Percentiles rank a stretch among this genome's conserved stretches.
phyloP scores from a whole-genome alignment of 2,888 invertebrate genomes.

The Lobophora halterata region DNA sequence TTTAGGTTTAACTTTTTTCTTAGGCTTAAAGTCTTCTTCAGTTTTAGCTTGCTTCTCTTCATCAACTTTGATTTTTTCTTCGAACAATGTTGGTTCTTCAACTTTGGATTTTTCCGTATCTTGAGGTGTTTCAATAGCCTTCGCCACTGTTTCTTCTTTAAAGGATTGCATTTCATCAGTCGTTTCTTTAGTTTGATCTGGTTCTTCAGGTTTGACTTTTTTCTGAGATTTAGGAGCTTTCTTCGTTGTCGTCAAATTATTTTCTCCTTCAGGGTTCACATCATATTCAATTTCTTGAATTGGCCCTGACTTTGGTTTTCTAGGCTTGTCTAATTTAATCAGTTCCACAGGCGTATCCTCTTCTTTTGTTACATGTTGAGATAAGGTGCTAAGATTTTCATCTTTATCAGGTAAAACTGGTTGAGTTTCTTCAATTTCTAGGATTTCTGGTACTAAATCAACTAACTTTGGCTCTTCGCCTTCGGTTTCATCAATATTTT shows the following conservation, averaged over 20 bases:
- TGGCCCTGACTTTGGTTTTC: background rate
- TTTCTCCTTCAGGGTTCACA: background rate
- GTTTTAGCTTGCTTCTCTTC: background rate
- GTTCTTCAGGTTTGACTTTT: too few species aligned
- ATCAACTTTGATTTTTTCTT: too few species aligned
- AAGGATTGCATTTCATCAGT: too few species aligned
- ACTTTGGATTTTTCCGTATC: too few species aligned
- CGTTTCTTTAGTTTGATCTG: too few species aligned
- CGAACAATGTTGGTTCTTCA: too few species aligned
- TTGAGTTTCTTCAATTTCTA: constrained; percentile 13
- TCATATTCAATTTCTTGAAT: background rate
- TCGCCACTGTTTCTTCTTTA: too few species aligned
- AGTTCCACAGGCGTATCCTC: constrained; percentile 12
- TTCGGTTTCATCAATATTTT: background rate
- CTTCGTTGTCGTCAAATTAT: too few species aligned
- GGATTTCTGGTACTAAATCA: background rate
- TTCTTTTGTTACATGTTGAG: background rate
- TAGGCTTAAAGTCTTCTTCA: too few species aligned
- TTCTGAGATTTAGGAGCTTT: too few species aligned
- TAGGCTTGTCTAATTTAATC: constrained; percentile 12
- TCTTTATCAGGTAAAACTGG: constrained; percentile 25
- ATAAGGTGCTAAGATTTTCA: background rate
- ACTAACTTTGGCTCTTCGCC: background rate
- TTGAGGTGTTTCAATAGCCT: too few species aligned
- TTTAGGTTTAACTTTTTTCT: too few species aligned